These are phyloP conservation scores for Pelvicachromis taeniatus DNA, from an alignment of 2,113 vertebrate genomes.

Conservation along the genomic window DNA sequence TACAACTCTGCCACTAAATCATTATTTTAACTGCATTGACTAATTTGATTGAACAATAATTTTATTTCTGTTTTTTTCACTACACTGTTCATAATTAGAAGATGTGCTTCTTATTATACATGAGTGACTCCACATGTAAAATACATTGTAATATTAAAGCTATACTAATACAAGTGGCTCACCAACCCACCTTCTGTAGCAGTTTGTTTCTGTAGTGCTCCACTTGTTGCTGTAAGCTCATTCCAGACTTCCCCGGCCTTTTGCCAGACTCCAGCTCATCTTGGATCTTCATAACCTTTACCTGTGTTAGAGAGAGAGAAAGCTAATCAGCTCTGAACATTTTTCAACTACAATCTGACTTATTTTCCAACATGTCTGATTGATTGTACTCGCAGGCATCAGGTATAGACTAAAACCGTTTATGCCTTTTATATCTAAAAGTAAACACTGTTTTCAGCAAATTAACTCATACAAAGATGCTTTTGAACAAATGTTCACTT, in stretches of 20 bases:
- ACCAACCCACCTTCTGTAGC: slow-evolving; percentile 70
- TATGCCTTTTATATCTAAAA: neutral
- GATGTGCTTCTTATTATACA: neutral
- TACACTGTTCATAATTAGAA: neutral
- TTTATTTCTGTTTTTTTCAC: neutral
- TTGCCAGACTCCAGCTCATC: slow-evolving; percentile 79
- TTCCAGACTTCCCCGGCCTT: slow-evolving; percentile 66
- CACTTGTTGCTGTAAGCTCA: slow-evolving; percentile 75
- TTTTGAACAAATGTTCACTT: neutral
- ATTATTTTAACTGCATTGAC: neutral
- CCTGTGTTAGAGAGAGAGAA: slow-evolving; percentile 40
- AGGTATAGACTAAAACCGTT: neutral
- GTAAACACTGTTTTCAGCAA: neutral
- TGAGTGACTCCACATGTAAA: neutral
- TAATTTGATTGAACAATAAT: neutral
- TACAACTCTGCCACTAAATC: neutral
- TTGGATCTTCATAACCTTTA: slow-evolving; percentile 79
- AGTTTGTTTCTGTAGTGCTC: slow-evolving; percentile 78
- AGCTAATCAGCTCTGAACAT: neutral
- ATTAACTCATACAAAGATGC: neutral
- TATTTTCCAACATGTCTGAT: neutral
- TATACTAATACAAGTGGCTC: neutral
- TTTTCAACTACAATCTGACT: neutral
- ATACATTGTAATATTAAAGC: neutral
- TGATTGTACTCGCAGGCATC: neutral